Evolutionary conservation across 1,140 invertebrate genomes (phyloP), one percentile per base, ranked within the genome.

Genomic region (Lycorma delicatula): DNA sequence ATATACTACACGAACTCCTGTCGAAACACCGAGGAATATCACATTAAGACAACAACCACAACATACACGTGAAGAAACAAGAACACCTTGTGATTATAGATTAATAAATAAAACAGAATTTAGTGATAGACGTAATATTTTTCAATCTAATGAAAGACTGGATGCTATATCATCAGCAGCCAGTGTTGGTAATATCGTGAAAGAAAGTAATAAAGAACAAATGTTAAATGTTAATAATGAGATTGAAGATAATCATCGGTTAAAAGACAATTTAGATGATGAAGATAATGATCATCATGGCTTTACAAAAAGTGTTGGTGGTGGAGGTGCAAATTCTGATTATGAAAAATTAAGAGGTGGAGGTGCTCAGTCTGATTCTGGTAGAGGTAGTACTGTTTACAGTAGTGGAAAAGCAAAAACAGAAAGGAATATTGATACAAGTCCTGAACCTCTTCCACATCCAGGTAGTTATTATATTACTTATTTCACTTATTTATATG

Each of bases 321-420:
- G n/a, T n/a, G n/a, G n/a, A n/a, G 62, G 61, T 0, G 44, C 58
- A 11, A 75, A 69, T 66, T 80, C 75, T 66, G 84, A 86, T 75
- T 85, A 85, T 64, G 83, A 85, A 65, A 85, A 86, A 70, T 76
- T 81, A 41, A 81, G 82, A 38, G 29, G 58, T 36, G 29, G 58
- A 31, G 58, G 65, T 54, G 63, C 54, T 13, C 66, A 67, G 36
- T 66, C 64, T n/a, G 85, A 87, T 71, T 87, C 85, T 3, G 85
- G 85, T 12, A 76, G 85, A 65, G 85, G 85, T 18, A 86, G 84
- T 64, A 84, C 84, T 12, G 82, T 84, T 44, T 86, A 86, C 69
- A 85, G 83, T 12, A 87, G 84, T 65, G 84, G 83, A 1, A 71
- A 67, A 60, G 56, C 65, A 16, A 63, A 64, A 25, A 58, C 63